Evolutionary conservation across 2,797 vertebrate genomes (phyloP).

Genomic region (Lutjanus argentimaculatus): DNA sequence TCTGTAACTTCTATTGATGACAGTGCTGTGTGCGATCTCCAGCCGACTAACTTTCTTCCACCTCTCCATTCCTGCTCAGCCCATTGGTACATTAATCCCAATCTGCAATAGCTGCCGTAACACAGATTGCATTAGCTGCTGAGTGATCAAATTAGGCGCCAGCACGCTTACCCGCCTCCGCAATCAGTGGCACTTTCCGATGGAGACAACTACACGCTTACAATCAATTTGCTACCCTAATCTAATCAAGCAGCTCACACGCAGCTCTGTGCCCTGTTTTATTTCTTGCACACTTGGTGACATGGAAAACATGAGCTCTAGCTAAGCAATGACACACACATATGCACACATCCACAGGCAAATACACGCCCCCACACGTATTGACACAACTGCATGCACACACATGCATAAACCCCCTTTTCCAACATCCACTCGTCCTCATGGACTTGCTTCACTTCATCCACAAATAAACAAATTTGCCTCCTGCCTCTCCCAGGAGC

Average conservation of each 20-base stretch:
- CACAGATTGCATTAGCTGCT: conserved; percentile 78
- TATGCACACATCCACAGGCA: conserved; percentile 23
- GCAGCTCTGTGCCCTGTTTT: conserved; percentile 44
- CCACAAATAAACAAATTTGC: conserved; percentile 62
- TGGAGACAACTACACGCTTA: conserved; percentile 75
- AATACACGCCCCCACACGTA: conserved; percentile 11
- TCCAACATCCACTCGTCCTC: conserved; percentile 40
- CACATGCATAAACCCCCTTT: conserved; percentile 38
- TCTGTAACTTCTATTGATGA: conserved; percentile 62
- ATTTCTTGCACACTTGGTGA: conserved; percentile 62
- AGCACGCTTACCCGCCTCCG: conserved; percentile 70
- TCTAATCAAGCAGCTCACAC: conserved; percentile 73
- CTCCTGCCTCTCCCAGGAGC: conserved; percentile 40
- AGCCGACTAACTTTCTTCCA: conserved; percentile 40
- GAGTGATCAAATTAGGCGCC: conserved; percentile 82
- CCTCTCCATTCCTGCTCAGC: conserved; percentile 54
- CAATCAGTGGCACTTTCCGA: conserved; percentile 80
- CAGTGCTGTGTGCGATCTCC: conserved; percentile 29
- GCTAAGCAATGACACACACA: conserved; percentile 48
- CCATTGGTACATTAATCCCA: conserved; percentile 77
- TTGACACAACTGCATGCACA: conserved; percentile 42
- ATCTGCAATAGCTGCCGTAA: conserved; percentile 72
- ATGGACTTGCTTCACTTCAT: conserved; percentile 53
- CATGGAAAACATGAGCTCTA: conserved; percentile 68
- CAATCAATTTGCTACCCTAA: conserved; percentile 84